Conservation (phyloP, 2,888 invertebrate genomes). For the Lasius platythorax region DNA sequence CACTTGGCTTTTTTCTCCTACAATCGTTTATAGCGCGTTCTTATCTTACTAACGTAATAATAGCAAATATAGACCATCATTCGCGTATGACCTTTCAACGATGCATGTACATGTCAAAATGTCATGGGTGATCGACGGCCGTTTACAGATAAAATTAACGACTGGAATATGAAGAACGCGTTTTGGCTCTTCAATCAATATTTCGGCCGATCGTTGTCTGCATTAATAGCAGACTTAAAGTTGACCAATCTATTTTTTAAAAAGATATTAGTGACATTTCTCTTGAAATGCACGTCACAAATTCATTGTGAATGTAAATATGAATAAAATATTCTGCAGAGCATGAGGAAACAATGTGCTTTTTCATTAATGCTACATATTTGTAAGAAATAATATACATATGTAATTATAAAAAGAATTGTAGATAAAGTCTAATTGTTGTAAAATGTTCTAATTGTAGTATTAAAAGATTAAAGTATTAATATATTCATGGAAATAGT, state of each 20-base stretch:
- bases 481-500: constrained; percentile 50
- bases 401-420: background rate
- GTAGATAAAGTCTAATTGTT: background rate
- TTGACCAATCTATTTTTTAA: background rate
- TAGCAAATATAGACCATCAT: background rate
- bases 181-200: constrained; percentile 18
- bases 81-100: background rate
- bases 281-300: background rate
- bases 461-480: constrained; percentile 16
- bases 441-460: background rate
- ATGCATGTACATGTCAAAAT: constrained; percentile 29
- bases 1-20: constrained; percentile 10
- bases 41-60: constrained; percentile 19
- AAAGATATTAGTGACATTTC: background rate
- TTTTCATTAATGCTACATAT: background rate
- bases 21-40: background rate
- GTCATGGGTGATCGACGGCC: constrained; percentile 45
- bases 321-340: background rate
- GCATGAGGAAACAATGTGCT: background rate
- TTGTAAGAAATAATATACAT: background rate
- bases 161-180: background rate
- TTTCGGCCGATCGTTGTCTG: background rate
- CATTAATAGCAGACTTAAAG: background rate
- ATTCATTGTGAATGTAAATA: background rate
- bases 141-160: constrained; percentile 58